Evolutionary conservation across 2,888 invertebrate genomes (phyloP).

Genomic region (Andricus curvator): DNA sequence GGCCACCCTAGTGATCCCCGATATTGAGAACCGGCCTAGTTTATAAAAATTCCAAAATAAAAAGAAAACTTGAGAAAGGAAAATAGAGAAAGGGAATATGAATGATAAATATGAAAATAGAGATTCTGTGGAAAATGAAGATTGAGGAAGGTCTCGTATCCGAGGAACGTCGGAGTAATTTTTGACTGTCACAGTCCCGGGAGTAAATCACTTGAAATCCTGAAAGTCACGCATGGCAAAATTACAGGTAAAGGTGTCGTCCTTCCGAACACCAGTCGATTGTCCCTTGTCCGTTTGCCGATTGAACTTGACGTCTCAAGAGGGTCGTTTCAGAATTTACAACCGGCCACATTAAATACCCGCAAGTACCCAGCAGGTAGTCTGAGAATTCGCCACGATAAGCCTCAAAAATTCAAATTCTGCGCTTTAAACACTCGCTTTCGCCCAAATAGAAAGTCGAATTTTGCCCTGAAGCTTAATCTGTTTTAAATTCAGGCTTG

Average conservation of each 20-base stretch:
- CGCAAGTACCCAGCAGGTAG: conserved; percentile 29
- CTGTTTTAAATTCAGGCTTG: too few species aligned
- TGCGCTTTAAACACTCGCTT: background rate
- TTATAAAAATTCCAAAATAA: too few species aligned
- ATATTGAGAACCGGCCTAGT: too few species aligned
- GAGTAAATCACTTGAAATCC: conserved; percentile 29
- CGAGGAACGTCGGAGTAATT: background rate
- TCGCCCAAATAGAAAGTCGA: background rate
- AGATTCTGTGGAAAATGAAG: background rate
- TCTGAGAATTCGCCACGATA: background rate
- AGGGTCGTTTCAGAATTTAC: conserved; percentile 30
- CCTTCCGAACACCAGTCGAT: conserved; percentile 8
- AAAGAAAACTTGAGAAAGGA: too few species aligned
- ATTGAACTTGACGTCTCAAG: conserved; percentile 27
- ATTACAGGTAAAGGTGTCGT: background rate
- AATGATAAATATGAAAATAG: background rate
- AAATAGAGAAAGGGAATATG: too few species aligned
- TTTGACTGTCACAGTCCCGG: conserved; percentile 10
- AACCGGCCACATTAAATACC: conserved; percentile 27
- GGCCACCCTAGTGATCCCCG: too few species aligned
- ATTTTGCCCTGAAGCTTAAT: background rate
- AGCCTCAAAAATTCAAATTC: background rate
- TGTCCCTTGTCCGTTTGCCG: background rate
- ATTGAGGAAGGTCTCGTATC: background rate
- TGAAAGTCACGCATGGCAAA: conserved; percentile 4